These are phyloP conservation scores for Dasyurus viverrinus DNA, from an alignment of 2,113 vertebrate genomes.

Conservation along the genomic window DNA sequence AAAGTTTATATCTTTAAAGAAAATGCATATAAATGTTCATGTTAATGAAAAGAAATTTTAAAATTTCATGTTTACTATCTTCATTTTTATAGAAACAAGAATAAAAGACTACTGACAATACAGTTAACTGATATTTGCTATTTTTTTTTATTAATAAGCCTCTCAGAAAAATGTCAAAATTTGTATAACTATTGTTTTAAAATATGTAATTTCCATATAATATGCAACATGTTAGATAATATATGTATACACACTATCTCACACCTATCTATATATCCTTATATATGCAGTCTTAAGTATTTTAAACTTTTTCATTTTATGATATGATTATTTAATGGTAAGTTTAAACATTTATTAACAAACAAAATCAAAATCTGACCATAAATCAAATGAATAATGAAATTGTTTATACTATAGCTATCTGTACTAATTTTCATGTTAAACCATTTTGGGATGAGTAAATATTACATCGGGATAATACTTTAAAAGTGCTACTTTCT, in stretches of 20 bases:
- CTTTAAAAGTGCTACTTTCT: conserved; percentile 32
- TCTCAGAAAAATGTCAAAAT: not conserved
- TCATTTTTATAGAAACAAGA: conserved; percentile 23
- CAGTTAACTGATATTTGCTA: not conserved
- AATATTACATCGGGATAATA: conserved; percentile 22
- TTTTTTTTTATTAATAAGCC: not conserved
- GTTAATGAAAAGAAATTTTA: conserved; percentile 35
- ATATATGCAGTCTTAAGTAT: not conserved
- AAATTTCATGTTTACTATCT: conserved; percentile 13
- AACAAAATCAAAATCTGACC: conserved; percentile 7
- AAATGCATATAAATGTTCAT: not conserved
- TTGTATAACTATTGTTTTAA: not conserved
- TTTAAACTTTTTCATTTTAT: not conserved
- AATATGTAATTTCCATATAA: not conserved
- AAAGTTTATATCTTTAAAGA: conserved; percentile 56
- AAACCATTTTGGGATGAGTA: conserved; percentile 1
- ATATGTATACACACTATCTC: not conserved
- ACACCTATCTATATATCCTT: not conserved
- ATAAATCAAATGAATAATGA: conserved; percentile 45
- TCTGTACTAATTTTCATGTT: conserved; percentile 16
- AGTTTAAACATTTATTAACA: not conserved
- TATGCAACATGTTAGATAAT: not conserved
- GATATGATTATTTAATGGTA: not conserved
- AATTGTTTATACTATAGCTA: conserved; percentile 32
- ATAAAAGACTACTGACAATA: not conserved